These are phyloP conservation scores for Tokudaia tokunoshimensis DNA, from an alignment of 2,797 vertebrate genomes.

Conservation along the genomic window DNA sequence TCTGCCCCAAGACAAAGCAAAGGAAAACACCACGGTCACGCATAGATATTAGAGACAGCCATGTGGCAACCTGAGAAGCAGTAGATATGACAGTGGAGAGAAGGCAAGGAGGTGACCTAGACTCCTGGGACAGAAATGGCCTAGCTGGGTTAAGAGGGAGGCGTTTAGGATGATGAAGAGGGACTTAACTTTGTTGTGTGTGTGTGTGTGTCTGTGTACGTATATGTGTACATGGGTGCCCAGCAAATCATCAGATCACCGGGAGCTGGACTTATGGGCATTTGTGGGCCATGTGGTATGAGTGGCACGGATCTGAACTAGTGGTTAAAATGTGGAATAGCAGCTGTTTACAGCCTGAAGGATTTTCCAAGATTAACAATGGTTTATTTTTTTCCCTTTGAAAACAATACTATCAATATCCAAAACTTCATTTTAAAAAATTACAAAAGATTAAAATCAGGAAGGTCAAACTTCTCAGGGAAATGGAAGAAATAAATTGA, in stretches of 20 bases:
- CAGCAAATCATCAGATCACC: background rate
- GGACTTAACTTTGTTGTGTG: background rate
- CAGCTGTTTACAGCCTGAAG: background rate
- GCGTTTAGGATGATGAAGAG: background rate
- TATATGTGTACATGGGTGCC: background rate
- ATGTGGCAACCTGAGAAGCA: background rate
- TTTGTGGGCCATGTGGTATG: background rate
- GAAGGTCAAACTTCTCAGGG: background rate
- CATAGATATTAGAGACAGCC: background rate
- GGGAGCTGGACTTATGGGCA: background rate
- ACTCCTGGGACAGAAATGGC: background rate
- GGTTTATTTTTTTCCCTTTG: background rate
- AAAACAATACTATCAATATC: background rate
- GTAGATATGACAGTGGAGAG: background rate
- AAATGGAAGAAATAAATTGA: background rate
- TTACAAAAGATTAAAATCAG: background rate
- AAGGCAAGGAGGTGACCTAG: background rate
- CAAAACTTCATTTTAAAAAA: background rate
- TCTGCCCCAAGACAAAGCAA: too few relatives aligned
- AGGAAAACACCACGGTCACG: background rate
- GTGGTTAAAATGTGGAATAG: background rate
- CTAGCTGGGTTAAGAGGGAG: background rate
- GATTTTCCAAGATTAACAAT: background rate
- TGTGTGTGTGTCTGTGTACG: background rate
- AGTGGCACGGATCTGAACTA: background rate